Base-by-base conservation (phyloP, 2,113 vertebrate species). In the Theristicus caerulescens region DNA sequence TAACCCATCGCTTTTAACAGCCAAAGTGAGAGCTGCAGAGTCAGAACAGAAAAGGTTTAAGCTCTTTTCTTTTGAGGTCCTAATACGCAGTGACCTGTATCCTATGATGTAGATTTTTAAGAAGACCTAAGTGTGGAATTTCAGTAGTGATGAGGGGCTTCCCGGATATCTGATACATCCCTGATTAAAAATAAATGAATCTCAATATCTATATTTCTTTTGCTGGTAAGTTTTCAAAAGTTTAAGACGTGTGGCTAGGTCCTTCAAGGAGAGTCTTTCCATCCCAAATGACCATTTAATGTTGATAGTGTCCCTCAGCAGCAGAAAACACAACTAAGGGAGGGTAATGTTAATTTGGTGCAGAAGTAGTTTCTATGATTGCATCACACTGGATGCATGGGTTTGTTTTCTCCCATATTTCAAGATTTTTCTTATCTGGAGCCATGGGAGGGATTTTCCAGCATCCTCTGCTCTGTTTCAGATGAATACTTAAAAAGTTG, bases 221-320 rank as follows among this genome's bases (percentile, higher is more conserved):
- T 51, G 27, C 21, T 52, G 22, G 8, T 62, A 36, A 34, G 52
- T 58, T 67, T 80, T 72, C 27, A 19, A 2, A 69, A 93, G 31
- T 58, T 86, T 18, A 38, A 9, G 47, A 5, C 0, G 0, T 21
- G 2, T 20, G 15, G 12, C 34, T 36, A 0, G 11, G 21, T 52
- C 44, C 69, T 83, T 69, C 42, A 51, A 10, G 72, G 71, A 55
- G 24, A 26, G 17, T 22, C 31, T 40, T 65, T 82, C 40, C 40
- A 42, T 49, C 44, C 38, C 27, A 38, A 2, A 25, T 52, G 16
- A 46, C 13, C 16, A 2, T 84, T 74, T 74, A 20, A 20, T 79
- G 42, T 67, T 74, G 18, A 6, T 46, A 7, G 9, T 2, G 0
- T 58, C 42, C 70, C 34, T 66, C 59, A 42, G 71, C 71, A 52